Percentiles rank a stretch among this genome's conserved stretches.
Evolutionary conservation across 1,140 invertebrate genomes (phyloP).

Genomic region (Rhizoglyphus robini): DNA sequence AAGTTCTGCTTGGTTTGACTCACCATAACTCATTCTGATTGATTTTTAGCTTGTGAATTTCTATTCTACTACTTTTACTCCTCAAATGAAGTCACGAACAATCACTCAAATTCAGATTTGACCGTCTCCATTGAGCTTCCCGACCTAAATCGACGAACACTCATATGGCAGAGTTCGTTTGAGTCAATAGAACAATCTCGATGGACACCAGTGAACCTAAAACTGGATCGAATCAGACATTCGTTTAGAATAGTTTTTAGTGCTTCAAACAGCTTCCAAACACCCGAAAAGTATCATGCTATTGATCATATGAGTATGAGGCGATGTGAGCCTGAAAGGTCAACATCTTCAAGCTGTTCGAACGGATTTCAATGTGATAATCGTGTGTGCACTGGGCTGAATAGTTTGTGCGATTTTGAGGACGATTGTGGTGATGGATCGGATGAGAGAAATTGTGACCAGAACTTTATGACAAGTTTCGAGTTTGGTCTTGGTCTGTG

Average conservation of each 20-base stretch:
- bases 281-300: neutral
- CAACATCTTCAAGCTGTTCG: neutral
- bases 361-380: neutral
- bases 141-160: neutral
- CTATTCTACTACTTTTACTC: neutral
- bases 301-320: neutral
- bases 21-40: neutral
- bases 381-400: neutral
- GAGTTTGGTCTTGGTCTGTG: neutral
- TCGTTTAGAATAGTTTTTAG: neutral
- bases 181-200: neutral
- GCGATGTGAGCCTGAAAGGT: neutral
- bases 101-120: neutral
- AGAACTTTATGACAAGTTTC: neutral
- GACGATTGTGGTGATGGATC: constrained; percentile 35
- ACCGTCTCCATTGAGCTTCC: neutral
- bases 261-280: neutral
- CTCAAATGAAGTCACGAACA: neutral
- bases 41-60: neutral
- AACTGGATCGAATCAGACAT: neutral
- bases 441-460: constrained; percentile 31
- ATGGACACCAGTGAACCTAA: neutral
- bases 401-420: constrained; percentile 9
- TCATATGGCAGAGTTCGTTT: neutral
- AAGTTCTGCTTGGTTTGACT: neutral